Conservation (phyloP, 2,113 vertebrate species). For the Promerops cafer region DNA sequence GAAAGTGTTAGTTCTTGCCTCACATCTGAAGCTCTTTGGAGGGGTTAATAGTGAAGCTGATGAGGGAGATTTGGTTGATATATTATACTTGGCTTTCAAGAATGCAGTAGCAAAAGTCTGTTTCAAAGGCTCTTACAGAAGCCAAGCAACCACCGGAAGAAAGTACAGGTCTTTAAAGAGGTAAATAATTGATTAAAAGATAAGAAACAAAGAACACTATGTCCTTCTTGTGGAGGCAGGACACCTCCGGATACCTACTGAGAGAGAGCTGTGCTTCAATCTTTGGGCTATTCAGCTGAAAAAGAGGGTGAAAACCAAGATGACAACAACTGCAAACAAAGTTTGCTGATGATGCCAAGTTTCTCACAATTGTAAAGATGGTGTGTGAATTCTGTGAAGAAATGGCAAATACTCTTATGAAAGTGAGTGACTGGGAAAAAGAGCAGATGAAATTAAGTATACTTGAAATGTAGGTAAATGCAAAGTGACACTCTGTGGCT, state of each 20-base stretch:
- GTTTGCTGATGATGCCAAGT: not conserved
- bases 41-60: not conserved
- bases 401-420: not conserved
- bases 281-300: not conserved
- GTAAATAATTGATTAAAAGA: conserved; percentile 21
- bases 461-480: not conserved
- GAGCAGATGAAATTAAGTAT: not conserved
- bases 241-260: not conserved
- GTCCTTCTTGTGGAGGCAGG: not conserved
- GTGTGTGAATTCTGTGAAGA: not conserved
- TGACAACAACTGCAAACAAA: not conserved
- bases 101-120: not conserved
- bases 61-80: not conserved
- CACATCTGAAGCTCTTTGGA: not conserved
- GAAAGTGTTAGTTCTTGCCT: not conserved
- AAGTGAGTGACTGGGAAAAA: not conserved
- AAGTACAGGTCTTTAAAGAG: not conserved
- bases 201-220: not conserved
- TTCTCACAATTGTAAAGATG: not conserved
- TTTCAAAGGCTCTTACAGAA: conserved; percentile 12
- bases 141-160: not conserved
- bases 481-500: not conserved
- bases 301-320: not conserved
- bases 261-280: not conserved
- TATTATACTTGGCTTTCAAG: not conserved